These are phyloP conservation scores for Crax fasciolata DNA, from an alignment of 2,797 vertebrate genomes.

Conservation along the genomic window DNA sequence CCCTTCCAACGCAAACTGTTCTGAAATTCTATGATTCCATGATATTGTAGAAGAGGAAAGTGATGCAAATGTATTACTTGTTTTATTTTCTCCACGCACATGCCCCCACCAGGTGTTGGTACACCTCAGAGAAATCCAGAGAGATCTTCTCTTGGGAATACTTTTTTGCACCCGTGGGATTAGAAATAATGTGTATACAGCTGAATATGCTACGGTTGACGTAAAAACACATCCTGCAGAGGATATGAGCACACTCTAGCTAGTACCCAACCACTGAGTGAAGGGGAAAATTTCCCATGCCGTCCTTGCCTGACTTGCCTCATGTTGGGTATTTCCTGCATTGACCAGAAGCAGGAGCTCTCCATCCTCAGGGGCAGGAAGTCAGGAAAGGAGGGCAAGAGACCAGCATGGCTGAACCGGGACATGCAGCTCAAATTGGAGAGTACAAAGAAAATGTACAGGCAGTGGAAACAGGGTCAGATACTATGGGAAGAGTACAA, in stretches of 20 bases:
- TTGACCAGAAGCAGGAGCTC: too few species aligned
- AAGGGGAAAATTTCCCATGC: background rate
- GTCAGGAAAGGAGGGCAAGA: too few species aligned
- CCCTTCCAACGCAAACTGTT: too few species aligned
- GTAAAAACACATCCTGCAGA: background rate
- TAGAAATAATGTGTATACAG: background rate
- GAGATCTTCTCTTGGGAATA: background rate
- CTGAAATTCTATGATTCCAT: too few species aligned
- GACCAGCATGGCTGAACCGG: too few species aligned
- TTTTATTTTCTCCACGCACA: background rate
- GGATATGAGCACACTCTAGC: background rate
- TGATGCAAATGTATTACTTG: background rate
- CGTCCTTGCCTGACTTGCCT: background rate
- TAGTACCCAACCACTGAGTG: background rate
- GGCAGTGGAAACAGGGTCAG: too few species aligned
- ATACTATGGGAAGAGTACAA: too few species aligned
- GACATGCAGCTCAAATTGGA: too few species aligned
- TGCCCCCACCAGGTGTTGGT: fast-evolving
- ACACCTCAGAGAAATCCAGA: background rate
- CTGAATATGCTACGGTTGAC: background rate
- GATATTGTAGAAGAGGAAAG: too few species aligned
- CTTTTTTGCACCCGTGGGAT: background rate
- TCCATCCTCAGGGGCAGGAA: background rate
- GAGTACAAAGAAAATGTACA: too few species aligned
- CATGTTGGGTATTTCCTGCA: background rate